A percentile compares a stretch with the other conserved stretches of the same genome.
Evolutionary conservation across 2,113 vertebrate genomes (phyloP).

Genomic region (Hoplias malabaricus): DNA sequence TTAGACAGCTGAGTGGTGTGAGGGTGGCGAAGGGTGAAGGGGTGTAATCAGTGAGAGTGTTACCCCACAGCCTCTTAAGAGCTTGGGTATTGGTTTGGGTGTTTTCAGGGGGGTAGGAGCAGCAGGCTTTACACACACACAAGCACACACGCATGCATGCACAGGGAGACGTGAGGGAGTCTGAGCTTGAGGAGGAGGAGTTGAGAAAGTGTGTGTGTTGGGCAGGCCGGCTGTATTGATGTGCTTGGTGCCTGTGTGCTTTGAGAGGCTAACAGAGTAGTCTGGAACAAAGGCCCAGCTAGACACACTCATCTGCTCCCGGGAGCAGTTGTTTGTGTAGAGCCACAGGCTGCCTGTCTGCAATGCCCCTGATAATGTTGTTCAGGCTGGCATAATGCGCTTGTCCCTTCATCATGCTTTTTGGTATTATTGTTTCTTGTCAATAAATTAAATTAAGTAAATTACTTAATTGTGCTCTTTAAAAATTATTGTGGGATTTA

Average conservation of each 20-base stretch:
- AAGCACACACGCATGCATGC: not conserved
- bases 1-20: constrained; percentile 27
- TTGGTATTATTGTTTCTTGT: not conserved
- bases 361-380: constrained; percentile 2
- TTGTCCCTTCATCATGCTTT: not conserved
- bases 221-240: constrained; percentile 30
- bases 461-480: no score
- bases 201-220: constrained; percentile 10
- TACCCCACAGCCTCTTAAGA: constrained; percentile 12
- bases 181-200: constrained; percentile 6
- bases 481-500: no score
- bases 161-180: constrained; percentile 28
- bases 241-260: constrained; percentile 31
- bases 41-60: constrained; percentile 29
- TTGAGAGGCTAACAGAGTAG: constrained; percentile 37
- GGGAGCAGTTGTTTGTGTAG: constrained; percentile 46
- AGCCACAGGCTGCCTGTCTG: constrained; percentile 31
- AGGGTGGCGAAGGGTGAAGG: not conserved
- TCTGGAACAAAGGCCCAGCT: constrained; percentile 51
- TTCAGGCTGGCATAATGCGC: not conserved
- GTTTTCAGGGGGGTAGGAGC: constrained; percentile 4
- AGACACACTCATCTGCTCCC: constrained; percentile 45
- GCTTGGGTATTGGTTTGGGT: constrained; percentile 36
- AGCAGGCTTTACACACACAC: constrained; percentile 2
- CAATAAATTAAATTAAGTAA: no score